These are phyloP conservation scores for Hydropsyche tenuis DNA, from an alignment of 1,140 invertebrate genomes.

Conservation along the genomic window DNA sequence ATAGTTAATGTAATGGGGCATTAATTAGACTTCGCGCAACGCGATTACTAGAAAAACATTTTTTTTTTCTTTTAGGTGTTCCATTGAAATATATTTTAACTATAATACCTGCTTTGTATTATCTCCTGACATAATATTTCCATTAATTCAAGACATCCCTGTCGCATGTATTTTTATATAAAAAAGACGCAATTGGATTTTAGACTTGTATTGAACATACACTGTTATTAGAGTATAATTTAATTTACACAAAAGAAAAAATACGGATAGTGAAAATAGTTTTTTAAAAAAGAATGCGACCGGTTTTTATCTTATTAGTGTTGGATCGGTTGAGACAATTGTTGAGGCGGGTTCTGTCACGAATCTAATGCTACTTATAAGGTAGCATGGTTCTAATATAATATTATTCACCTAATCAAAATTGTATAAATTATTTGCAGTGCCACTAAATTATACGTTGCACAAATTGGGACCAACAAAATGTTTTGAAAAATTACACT, in stretches of 20 bases:
- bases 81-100: neutral
- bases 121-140: no score
- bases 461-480: no score
- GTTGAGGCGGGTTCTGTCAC: constrained; percentile 21
- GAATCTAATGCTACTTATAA: constrained; percentile 22
- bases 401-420: constrained; percentile 19
- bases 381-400: constrained; percentile 11
- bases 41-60: constrained; percentile 1
- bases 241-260: neutral
- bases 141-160: no score
- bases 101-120: neutral
- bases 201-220: neutral
- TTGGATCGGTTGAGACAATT: constrained; percentile 30
- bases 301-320: constrained; percentile 29
- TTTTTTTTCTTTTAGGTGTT: neutral
- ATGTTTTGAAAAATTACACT: no score
- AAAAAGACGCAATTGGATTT: neutral
- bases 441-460: neutral
- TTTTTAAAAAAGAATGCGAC: constrained; percentile 1
- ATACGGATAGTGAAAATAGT: neutral
- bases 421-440: constrained; percentile 11
- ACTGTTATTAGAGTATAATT: constrained; percentile 18
- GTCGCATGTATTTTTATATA: no score
- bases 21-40: neutral
- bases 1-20: neutral